These are phyloP conservation scores for Cygnus atratus DNA, from an alignment of 2,113 vertebrate genomes.

Conservation along the genomic window DNA sequence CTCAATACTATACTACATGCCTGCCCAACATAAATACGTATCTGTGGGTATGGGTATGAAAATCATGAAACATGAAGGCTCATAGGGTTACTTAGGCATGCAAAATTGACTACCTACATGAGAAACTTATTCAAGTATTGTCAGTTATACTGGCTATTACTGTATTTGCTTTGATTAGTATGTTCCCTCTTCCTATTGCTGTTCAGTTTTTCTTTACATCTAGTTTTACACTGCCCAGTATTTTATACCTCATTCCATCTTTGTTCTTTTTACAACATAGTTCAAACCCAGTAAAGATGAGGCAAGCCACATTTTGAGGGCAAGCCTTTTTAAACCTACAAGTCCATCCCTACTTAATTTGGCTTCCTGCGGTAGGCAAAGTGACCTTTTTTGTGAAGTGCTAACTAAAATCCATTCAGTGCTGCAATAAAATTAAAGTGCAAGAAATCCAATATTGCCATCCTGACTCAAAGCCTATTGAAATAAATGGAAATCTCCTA, in stretches of 20 bases:
- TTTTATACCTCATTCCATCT: not conserved
- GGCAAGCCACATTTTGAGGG: not conserved
- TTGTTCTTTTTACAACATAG: not conserved
- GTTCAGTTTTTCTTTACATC: not conserved
- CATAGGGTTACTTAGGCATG: not conserved
- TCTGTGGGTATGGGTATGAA: not conserved
- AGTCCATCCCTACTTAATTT: not conserved
- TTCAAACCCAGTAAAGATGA: not conserved
- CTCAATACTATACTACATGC: not conserved
- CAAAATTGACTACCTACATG: not conserved
- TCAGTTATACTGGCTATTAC: not conserved
- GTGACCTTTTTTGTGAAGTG: not conserved
- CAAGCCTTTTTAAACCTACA: not conserved
- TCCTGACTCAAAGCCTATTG: not conserved
- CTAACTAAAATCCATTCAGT: not conserved
- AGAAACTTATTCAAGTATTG: not conserved
- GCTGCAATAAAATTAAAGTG: not conserved
- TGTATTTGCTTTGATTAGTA: not conserved
- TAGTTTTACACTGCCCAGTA: not conserved
- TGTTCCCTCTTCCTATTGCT: not conserved
- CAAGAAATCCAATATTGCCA: not conserved
- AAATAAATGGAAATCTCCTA: not conserved
- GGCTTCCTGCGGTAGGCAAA: not conserved
- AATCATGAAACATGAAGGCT: not conserved
- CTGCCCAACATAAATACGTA: not conserved